Base-by-base conservation (phyloP, 1,140 invertebrate species). In the Ectropis grisescens region DNA sequence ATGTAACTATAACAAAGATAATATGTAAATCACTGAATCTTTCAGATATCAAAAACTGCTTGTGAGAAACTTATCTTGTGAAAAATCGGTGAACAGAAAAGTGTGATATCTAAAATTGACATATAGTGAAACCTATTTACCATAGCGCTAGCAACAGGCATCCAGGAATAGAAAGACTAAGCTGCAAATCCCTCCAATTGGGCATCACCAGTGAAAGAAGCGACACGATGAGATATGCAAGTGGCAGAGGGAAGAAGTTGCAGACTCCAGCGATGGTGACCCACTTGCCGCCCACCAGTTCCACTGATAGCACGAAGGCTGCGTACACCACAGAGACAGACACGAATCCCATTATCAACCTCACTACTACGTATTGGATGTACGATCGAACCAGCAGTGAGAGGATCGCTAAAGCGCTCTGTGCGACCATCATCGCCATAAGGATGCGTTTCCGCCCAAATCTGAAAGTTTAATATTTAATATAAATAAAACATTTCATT, bases 381-480 rank as follows among this genome's bases (percentile, higher is more conserved):
- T 88, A 90, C 47, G 87, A 89, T 9, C 85, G 85, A 2, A 84
- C 82, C 36, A 90, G 84, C 1, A 89, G 84, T 2, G 90, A 85
- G 7, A 83, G 60, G 2, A 87, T 84, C 10, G 87, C 88, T 56
- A 81, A 47, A 22, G 84, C 72, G 30, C 90, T 83, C 67, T 93
- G 91, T 5, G 91, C 70, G 25, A 90, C 49, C 28, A 91, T 81
- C 34, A 90, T 87, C 14, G 87, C 68, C 70, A 93, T 87, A 29
- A 93, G 68, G 23, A 91, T 90, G 28, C 79, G 84, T 74, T 93
- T 93, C 37, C 92, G 84, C 4, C 92, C 92, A 51, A 89, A 92
- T 66, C 88, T 89, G 52, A 8, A 67, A n/a, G n/a, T n/a, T n/a
- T n/a, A n/a, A n/a, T n/a, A n/a, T n/a, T n/a, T n/a, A n/a, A n/a